A percentile compares a stretch with the other conserved stretches of the same genome.
These are phyloP conservation scores for Synanceia verrucosa DNA, from an alignment of 2,797 vertebrate genomes.

Conservation along the genomic window DNA sequence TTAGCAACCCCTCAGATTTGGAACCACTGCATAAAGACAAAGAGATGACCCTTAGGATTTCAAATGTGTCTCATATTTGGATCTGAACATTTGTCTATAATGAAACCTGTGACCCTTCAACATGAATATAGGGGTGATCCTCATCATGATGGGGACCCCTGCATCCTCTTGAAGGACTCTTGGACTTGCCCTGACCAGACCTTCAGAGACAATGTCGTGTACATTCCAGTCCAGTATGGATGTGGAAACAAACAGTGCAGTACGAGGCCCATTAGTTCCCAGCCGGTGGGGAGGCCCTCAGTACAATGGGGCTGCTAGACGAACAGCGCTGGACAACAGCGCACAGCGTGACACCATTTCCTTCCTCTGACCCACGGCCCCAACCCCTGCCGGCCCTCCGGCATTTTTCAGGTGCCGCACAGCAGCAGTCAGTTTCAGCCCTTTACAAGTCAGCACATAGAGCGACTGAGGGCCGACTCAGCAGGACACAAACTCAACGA, in stretches of 20 bases:
- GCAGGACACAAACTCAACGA: conserved; percentile 35
- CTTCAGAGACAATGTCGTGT: conserved; percentile 1
- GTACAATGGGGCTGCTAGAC: conserved; percentile 79
- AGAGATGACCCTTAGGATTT: background rate
- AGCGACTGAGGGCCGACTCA: conserved; percentile 30
- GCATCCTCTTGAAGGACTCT: background rate
- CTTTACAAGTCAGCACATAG: conserved; percentile 49
- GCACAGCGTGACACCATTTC: conserved; percentile 82
- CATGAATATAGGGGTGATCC: background rate
- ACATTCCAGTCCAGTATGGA: conserved; percentile 25
- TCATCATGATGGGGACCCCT: background rate
- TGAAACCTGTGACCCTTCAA: background rate
- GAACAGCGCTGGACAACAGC: conserved; percentile 77
- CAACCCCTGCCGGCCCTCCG: conserved; percentile 35
- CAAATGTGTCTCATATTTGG: background rate
- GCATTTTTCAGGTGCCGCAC: conserved; percentile 76
- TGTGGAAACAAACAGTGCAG: conserved; percentile 49
- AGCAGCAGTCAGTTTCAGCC: conserved; percentile 63
- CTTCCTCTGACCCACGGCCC: conserved; percentile 78
- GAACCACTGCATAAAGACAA: background rate
- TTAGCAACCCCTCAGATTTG: background rate
- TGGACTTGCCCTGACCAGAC: background rate
- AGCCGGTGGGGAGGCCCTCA: conserved; percentile 70
- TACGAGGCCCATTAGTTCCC: conserved; percentile 70
- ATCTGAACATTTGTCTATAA: background rate